Evolutionary conservation across 2,797 vertebrate genomes (phyloP), one percentile per base, ranked within the genome.

Genomic region (Darevskia nairensis): DNA sequence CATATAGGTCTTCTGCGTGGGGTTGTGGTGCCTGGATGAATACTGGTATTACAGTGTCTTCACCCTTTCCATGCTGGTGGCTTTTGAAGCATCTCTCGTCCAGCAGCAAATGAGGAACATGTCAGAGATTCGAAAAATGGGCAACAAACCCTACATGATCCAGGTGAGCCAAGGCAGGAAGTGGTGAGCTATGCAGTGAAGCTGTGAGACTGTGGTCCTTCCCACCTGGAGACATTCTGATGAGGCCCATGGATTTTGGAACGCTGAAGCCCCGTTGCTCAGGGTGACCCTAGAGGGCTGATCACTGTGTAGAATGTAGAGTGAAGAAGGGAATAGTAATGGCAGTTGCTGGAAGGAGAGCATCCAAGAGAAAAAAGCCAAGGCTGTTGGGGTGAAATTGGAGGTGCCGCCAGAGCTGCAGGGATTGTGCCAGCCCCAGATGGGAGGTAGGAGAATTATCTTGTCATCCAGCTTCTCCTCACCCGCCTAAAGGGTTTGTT

Each of bases 41-140:
- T 99, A 99, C 86, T 99, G 99, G 99, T 99, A 99, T 93, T 99
- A 99, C 97, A 99, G 99, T 0, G 97, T 99, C 79, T 99, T 99
- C 95, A 99, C 99, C 0, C 97, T 99, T 3, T 99, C 99, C 96
- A 99, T 99, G 99, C 94, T 99, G 89, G 98, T 99, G 92, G 99
- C 99, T 0, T 99, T 99, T 1, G 98, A 99, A 94, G 99, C 99
- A 0, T 99, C 99, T 0, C 95, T 99, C 86, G 99, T 99, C 76
- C 99, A 99, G 95, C 99, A 99, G 92, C 99, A 99, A 94, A 98
- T 99, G 97, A 97, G 98, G 77, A 99, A 99, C 95, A 98, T 99
- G 97, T 98, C 98, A 0, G 99, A 99, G 92, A 99, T 99, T 89
- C 97, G 98, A 0, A 98, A 98, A 25, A 99, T 99, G 99, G 99